These are phyloP conservation scores for Habropoda laboriosa DNA, from an alignment of 1,140 invertebrate genomes.

Conservation along the genomic window DNA sequence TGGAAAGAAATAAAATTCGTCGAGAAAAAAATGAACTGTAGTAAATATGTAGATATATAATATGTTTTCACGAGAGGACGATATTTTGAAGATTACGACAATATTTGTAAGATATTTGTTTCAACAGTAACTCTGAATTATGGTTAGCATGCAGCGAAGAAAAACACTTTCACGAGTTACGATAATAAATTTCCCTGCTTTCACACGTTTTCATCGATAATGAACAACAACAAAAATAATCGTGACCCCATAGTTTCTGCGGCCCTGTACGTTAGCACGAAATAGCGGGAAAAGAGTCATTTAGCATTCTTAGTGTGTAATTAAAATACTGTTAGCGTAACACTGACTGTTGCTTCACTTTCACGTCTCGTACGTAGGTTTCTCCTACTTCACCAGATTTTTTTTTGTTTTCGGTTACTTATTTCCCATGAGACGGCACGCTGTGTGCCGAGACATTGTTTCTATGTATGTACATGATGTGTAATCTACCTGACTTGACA, in stretches of 20 bases:
- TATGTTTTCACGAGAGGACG: background rate
- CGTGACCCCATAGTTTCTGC: background rate
- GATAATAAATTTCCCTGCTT: background rate
- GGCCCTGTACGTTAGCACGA: background rate
- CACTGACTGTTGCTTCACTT: background rate
- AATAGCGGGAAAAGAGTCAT: slow-evolving; percentile 29
- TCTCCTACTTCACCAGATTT: background rate
- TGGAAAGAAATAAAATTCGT: background rate
- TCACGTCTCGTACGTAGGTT: background rate
- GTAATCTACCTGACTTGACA: slow-evolving; percentile 40
- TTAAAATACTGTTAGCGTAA: slow-evolving; percentile 24
- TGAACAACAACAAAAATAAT: background rate
- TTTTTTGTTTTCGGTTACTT: background rate
- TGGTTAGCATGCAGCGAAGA: background rate
- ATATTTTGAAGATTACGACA: background rate
- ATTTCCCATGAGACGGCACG: too few species aligned
- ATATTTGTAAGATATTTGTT: background rate
- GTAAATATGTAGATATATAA: too few species aligned
- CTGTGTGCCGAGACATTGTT: background rate
- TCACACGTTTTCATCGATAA: background rate
- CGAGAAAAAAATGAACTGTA: background rate
- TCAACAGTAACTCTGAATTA: background rate
- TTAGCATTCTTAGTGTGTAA: slow-evolving; percentile 1
- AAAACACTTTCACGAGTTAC: background rate
- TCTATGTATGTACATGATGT: background rate